Evolutionary conservation across 1,140 invertebrate genomes (phyloP).

Genomic region (Hypothenemus hampei): DNA sequence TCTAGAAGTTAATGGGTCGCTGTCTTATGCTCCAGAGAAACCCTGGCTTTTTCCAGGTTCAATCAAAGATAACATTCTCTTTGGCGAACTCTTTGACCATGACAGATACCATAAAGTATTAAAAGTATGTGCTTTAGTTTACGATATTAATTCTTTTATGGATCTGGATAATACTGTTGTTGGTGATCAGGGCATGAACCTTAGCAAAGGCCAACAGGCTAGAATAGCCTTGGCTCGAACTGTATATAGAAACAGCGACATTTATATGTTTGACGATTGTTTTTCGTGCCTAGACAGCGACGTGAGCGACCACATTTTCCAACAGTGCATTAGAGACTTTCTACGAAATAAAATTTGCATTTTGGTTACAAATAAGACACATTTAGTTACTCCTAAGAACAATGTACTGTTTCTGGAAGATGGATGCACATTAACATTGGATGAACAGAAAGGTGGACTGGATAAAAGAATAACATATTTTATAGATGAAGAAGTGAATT

Average conservation of each 20-base stretch:
- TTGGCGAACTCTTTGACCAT: constrained; percentile 47
- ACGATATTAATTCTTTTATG: constrained; percentile 64
- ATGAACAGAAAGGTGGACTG: constrained; percentile 5
- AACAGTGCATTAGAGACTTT: constrained; percentile 64
- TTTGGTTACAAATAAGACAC: constrained; percentile 83
- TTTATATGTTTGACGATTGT: constrained; percentile 82
- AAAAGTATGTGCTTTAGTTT: constrained; percentile 57
- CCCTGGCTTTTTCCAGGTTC: constrained; percentile 55
- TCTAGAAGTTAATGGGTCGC: constrained; percentile 44
- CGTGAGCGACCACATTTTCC: constrained; percentile 64
- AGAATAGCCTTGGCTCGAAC: constrained; percentile 80
- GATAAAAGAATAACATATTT: constrained; percentile 24
- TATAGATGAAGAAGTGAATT: constrained; percentile 13
- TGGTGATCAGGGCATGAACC: constrained; percentile 74
- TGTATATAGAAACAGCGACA: constrained; percentile 71
- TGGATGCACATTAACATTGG: constrained; percentile 15
- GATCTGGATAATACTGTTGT: constrained; percentile 72
- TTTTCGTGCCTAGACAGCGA: constrained; percentile 71
- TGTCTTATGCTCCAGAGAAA: constrained; percentile 60
- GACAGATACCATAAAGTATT: constrained; percentile 60
- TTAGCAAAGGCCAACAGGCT: constrained; percentile 88
- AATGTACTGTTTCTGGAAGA: constrained; percentile 23
- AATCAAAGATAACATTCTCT: constrained; percentile 59
- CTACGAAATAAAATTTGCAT: constrained; percentile 68
- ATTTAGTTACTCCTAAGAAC: constrained; percentile 58